Conservation (phyloP, 2,888 invertebrate genomes). For the Drosophila greeni region DNA sequence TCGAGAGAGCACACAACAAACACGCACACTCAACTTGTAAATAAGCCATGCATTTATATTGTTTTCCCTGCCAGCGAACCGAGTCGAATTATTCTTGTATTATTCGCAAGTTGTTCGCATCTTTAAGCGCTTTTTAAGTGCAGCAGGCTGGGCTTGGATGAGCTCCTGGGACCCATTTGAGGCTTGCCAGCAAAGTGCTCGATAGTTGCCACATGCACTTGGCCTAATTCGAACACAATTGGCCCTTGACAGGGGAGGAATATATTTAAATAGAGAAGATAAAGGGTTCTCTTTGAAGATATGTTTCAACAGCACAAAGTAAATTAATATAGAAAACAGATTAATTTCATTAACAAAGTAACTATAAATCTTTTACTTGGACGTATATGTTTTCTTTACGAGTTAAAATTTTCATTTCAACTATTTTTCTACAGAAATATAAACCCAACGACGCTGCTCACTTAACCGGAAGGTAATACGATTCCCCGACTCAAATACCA, state of each 20-base stretch:
- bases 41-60: conserved; percentile 46
- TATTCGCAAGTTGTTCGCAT: conserved; percentile 20
- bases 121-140: conserved; percentile 40
- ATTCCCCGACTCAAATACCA: conserved; percentile 5
- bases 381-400: not conserved
- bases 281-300: not conserved
- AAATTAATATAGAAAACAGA: too few species aligned
- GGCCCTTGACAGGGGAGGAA: not conserved
- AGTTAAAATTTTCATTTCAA: not conserved
- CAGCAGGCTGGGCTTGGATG: conserved; percentile 5
- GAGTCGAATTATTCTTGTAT: conserved; percentile 12
- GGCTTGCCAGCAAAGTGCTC: conserved; percentile 5
- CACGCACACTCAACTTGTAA: conserved; percentile 42
- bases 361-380: not conserved
- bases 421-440: not conserved
- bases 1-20: conserved; percentile 47
- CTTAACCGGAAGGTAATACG: not conserved
- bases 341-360: not conserved
- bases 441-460: not conserved
- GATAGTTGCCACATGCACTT: conserved; percentile 5
- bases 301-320: not conserved
- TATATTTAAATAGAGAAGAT: not conserved
- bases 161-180: conserved; percentile 12
- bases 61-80: conserved; percentile 25
- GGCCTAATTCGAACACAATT: conserved; percentile 10